Evolutionary conservation across 2,797 vertebrate species (phyloP), one percentile per base, ranked within the genome.

Genomic region (Enteromius trimaculatus): DNA sequence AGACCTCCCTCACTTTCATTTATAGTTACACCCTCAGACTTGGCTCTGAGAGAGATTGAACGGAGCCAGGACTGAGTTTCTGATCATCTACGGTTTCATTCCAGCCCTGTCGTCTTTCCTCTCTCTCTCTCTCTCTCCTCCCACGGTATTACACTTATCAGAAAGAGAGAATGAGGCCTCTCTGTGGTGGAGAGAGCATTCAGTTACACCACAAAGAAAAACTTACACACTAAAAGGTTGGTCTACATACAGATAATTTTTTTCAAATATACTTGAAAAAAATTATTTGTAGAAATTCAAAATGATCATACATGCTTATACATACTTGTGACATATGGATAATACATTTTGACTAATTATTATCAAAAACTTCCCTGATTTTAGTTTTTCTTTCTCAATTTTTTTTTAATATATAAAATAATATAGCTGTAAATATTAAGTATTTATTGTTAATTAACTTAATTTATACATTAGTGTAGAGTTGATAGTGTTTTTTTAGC

Each of bases 1-100:
- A 87, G 47, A 77, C 80, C 81, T 83, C 47, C 77, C 68, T 83
- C 47, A 68, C 66, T 68, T 29, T 85, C 49, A 78, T 81, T 85
- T 77, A 75, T 83, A 83, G 84, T 81, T 77, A 69, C 77, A 77
- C 51, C 19, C 80, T 85, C 71, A 80, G 69, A 79, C 77, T 82
- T 84, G 66, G 82, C 70, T 34, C 37, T 37, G 58, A 47, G 39
- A 68, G 31, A 81, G 23, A 23, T 17, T 47, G 37, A 77, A 23
- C 8, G 23, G 69, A 47, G 29, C 51, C 16, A 13, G 55, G 58
- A 65, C 70, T 65, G 37, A 64, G 76, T 71, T 82, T 66, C 34
- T 85, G 70, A 37, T 76, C 51, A 65, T 65, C 76, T 80, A 60
- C 19, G 16, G 26, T 80, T 82, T 42, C 76, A 44, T 55, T 55